phyloP scores from a whole-genome alignment of 2,113 vertebrate species.

The Colius striatus region DNA sequence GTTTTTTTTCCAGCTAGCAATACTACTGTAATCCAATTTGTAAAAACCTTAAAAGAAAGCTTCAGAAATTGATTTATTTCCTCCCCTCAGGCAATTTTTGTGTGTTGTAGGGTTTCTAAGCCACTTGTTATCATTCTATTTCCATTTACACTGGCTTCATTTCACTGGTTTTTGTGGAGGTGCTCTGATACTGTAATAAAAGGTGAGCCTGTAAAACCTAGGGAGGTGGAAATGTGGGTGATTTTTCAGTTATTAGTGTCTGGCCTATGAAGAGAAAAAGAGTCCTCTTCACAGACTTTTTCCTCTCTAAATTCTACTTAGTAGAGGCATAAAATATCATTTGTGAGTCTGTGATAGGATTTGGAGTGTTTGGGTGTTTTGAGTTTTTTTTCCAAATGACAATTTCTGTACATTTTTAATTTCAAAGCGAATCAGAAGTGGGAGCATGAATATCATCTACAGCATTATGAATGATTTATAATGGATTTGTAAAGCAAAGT shows the following conservation, averaged over 20 bases:
- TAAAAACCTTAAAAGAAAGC: not conserved
- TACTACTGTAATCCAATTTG: slow-evolving; percentile 27
- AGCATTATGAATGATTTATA: not conserved
- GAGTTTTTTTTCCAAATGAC: not conserved
- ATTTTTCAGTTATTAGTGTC: not conserved
- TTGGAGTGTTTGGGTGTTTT: not conserved
- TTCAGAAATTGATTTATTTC: slow-evolving; percentile 15
- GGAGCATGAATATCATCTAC: not conserved
- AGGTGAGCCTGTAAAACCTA: not conserved
- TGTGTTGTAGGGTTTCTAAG: not conserved
- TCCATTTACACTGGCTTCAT: not conserved
- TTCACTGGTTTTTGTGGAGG: not conserved
- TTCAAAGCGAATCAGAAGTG: not conserved
- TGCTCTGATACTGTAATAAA: not conserved
- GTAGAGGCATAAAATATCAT: not conserved
- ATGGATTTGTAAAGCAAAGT: not conserved
- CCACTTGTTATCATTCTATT: not conserved
- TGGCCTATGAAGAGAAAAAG: not conserved
- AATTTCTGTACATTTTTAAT: not conserved
- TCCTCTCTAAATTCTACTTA: not conserved
- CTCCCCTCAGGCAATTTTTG: not conserved
- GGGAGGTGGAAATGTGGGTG: not conserved
- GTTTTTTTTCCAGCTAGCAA: not conserved
- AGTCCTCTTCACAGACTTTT: not conserved
- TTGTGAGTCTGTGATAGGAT: not conserved